These are phyloP conservation scores for Poeciliopsis paucimaculata DNA, from an alignment of 2,797 vertebrate genomes.

Conservation along the genomic window DNA sequence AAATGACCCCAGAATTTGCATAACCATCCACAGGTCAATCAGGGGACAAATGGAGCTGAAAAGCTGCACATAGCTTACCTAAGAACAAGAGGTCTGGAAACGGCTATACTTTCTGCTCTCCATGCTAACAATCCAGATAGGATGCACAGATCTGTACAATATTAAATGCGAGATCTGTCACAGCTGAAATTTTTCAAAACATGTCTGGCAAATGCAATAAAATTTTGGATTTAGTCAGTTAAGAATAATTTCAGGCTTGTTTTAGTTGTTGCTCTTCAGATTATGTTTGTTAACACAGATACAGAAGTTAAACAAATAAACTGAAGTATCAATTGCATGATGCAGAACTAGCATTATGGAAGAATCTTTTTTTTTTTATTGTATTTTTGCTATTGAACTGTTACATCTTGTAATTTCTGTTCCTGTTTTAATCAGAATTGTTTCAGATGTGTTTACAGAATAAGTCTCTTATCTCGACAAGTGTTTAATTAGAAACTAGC, in stretches of 20 bases:
- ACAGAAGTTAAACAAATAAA: background rate
- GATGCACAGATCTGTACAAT: slow-evolving; percentile 24
- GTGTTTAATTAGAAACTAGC: background rate
- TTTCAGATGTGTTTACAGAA: background rate
- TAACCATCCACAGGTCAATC: slow-evolving; percentile 33
- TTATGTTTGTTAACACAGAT: background rate
- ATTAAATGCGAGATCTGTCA: slow-evolving; percentile 28
- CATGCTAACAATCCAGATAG: slow-evolving; percentile 52
- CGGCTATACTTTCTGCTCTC: slow-evolving; percentile 13
- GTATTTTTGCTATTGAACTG: background rate
- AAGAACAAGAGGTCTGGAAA: slow-evolving; percentile 27
- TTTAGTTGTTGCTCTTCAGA: background rate
- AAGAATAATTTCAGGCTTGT: background rate
- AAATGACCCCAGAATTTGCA: slow-evolving; percentile 24
- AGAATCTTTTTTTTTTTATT: background rate
- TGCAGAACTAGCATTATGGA: background rate
- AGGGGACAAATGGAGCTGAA: slow-evolving; percentile 22
- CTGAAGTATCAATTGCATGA: background rate
- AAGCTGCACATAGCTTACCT: slow-evolving; percentile 28
- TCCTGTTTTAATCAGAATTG: background rate
- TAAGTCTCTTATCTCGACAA: background rate
- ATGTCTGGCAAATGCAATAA: background rate
- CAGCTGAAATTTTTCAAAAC: background rate
- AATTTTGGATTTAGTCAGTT: background rate
- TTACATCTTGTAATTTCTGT: background rate